A percentile compares a stretch with the other conserved stretches of the same genome.
phyloP scores from a whole-genome alignment of 2,888 invertebrate genomes.

The Lepidocyrtoides sp. region DNA sequence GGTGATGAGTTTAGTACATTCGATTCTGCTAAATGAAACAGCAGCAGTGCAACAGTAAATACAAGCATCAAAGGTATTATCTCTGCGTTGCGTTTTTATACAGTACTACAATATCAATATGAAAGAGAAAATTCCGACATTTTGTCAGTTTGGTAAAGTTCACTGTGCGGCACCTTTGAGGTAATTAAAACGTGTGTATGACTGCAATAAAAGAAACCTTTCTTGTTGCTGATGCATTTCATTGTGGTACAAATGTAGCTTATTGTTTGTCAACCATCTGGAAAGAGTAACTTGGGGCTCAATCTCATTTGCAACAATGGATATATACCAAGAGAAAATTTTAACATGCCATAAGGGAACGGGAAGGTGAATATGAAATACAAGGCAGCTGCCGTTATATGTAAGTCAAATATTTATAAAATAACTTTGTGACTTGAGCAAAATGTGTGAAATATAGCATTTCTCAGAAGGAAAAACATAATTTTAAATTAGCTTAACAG shows the following conservation, averaged over 20 bases:
- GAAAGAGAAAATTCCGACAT: background rate
- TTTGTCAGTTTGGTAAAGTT: constrained; percentile 7
- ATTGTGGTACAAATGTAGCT: background rate
- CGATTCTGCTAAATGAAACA: too few species aligned
- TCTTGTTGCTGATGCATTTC: background rate
- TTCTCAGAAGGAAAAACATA: too few species aligned
- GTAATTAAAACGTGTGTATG: constrained; percentile 63
- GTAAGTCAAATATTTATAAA: background rate
- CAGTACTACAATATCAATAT: background rate
- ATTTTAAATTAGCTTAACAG: background rate
- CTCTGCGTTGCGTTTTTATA: too few species aligned
- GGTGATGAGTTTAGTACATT: too few species aligned
- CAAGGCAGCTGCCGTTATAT: too few species aligned
- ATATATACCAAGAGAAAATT: too few species aligned
- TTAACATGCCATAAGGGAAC: too few species aligned
- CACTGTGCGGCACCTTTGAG: constrained; percentile 61
- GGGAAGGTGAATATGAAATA: too few species aligned
- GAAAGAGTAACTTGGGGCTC: constrained; percentile 1
- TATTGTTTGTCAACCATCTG: constrained; percentile 31
- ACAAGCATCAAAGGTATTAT: too few species aligned
- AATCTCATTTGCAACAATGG: background rate
- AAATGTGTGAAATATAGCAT: constrained; percentile 18
- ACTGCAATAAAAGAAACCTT: constrained; percentile 36
- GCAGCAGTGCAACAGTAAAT: too few species aligned
- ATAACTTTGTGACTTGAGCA: constrained; percentile 32